Base-by-base conservation (phyloP, 2,113 vertebrate genomes). In the Lampris incognitus region DNA sequence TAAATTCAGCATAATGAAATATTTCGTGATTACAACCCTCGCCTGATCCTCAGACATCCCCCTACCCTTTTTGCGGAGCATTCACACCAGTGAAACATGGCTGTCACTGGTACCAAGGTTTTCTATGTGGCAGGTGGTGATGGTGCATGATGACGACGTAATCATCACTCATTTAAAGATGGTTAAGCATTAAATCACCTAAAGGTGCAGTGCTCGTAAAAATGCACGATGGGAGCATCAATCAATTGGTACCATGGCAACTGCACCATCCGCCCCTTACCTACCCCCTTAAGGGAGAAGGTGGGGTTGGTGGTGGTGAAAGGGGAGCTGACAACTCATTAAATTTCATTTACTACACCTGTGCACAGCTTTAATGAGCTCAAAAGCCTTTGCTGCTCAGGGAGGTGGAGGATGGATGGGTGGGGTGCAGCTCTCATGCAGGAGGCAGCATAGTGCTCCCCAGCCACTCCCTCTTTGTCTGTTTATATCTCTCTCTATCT, bases 241-340 rank as follows among this genome's bases (percentile, higher is more conserved):
- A 39, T 24, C 60, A 73, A 49, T 41, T 9, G 74, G 71, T 66
- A 42, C 82, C 67, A 76, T 72, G 70, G 58, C 44, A 74, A 84
- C 78, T 1, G 65, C 13, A 42, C 61, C 51, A 41, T 37, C 40
- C 42, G 24, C 24, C 24, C 24, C 24, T 24, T 24, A 24, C 24
- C 24, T 24, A 24, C 24, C 24, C 24, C 24, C 24, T 36, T 11
- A 55, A 48, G 9, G 7, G 39, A n/a, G 40, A 4, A 70, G 54
- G 1, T n/a, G 24, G 24, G 24, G 24, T 24, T 24, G 24, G 24
- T 24, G 24, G 24, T 24, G 24, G 24, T 24, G 24, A 8, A 60
- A 67, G 37, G 39, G 52, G 66, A 38, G 44, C 44, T 2, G 4
- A 60, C 6, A 24, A 46, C 24, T 24, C 24, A 24, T 46, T 46